Evolutionary conservation across 2,888 invertebrate genomes (phyloP).

Genomic region (Caradrina clavipalpis): DNA sequence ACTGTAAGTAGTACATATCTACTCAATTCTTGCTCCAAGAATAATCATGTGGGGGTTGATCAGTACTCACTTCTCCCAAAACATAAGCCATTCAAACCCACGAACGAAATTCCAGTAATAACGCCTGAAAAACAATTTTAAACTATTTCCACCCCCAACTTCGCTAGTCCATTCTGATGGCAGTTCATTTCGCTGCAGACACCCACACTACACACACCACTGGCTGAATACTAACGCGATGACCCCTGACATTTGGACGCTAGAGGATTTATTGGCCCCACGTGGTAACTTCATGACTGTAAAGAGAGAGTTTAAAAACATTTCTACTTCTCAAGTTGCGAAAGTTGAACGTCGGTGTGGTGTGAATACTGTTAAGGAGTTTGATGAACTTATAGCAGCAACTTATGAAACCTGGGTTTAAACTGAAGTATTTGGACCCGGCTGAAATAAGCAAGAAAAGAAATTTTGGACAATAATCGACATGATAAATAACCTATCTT

Average conservation of each 20-base stretch:
- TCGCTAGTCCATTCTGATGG: slow-evolving; percentile 18
- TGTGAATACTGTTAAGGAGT: slow-evolving; percentile 11
- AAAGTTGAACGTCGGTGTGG: slow-evolving; percentile 9
- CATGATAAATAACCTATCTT: too few species aligned
- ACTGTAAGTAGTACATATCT: too few species aligned
- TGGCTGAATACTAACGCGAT: slow-evolving; percentile 54
- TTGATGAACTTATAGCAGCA: background rate
- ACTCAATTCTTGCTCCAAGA: too few species aligned
- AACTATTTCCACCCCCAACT: background rate
- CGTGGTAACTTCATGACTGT: slow-evolving; percentile 32
- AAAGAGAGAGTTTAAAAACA: slow-evolving; percentile 46
- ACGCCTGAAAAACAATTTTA: slow-evolving; percentile 13
- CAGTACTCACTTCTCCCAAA: too few species aligned
- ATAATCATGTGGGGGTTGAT: too few species aligned
- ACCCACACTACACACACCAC: slow-evolving; percentile 41
- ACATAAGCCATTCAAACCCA: too few species aligned
- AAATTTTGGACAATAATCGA: too few species aligned
- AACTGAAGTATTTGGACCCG: too few species aligned
- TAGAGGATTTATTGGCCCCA: slow-evolving; percentile 48
- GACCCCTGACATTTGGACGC: slow-evolving; percentile 56
- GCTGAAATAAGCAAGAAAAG: too few species aligned
- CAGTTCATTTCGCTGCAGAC: slow-evolving; percentile 30
- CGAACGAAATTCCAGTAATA: background rate
- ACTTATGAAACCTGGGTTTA: too few species aligned
- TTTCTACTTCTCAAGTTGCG: slow-evolving; percentile 18